Evolutionary conservation across 2,113 vertebrate genomes (phyloP).

Genomic region (Platichthys stellatus): DNA sequence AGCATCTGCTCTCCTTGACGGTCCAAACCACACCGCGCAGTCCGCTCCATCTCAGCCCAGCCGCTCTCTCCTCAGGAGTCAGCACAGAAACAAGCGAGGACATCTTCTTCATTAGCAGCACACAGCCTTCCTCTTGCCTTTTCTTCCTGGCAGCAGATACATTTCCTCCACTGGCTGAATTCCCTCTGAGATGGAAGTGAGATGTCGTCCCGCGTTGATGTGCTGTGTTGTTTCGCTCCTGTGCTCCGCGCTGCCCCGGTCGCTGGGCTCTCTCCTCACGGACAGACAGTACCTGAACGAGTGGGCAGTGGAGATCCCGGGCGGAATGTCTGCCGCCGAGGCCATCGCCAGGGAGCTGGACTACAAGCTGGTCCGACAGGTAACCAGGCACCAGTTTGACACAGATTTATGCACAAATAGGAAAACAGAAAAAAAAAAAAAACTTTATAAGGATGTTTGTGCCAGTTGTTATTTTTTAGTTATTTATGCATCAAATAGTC

Average conservation of each 20-base stretch:
- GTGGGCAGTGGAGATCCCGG: conserved; percentile 96
- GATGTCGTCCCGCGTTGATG: conserved; percentile 81
- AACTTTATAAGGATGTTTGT: too few species aligned
- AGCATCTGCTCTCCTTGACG: conserved; percentile 65
- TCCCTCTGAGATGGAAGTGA: conserved; percentile 84
- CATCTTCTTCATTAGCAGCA: neutral
- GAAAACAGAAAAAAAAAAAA: neutral
- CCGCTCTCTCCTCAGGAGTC: conserved; percentile 26
- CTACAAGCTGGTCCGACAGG: conserved; percentile 94
- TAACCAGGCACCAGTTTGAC: conserved; percentile 60
- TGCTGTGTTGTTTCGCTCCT: conserved; percentile 78
- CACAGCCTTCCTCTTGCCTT: conserved; percentile 1
- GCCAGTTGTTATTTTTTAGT: too few species aligned
- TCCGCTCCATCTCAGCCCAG: conserved; percentile 49
- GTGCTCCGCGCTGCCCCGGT: conserved; percentile 51
- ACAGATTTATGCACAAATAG: neutral
- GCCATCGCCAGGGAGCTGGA: conserved; percentile 90
- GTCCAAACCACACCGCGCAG: conserved; percentile 53
- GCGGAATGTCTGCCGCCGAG: conserved; percentile 86
- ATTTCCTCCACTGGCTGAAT: conserved; percentile 49
- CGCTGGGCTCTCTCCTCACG: conserved; percentile 56
- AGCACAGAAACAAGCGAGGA: neutral
- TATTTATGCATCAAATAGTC: neutral
- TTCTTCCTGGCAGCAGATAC: neutral
- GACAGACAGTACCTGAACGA: conserved; percentile 95